Evolutionary conservation across 2,113 vertebrate species (phyloP), one percentile per base, ranked within the genome.

Genomic region (Sphyrna mokarran): DNA sequence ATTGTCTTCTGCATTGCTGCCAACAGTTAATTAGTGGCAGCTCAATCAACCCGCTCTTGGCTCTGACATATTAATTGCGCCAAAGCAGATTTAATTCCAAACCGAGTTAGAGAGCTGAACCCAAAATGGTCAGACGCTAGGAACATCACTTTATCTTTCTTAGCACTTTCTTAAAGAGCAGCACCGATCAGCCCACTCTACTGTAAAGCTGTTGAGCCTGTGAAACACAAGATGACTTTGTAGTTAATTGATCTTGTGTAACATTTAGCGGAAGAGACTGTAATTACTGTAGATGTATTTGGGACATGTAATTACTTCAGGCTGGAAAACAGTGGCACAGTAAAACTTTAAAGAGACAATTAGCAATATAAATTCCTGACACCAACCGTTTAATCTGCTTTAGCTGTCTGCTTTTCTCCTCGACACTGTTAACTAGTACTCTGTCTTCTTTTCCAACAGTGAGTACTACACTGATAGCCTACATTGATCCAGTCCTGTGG

Each of bases 231-330:
- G 33, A 93, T 20, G 89, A 68, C 61, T 93, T 93, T 66, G 89
- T 66, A 93, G 89, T 93, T 93, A 93, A 93, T 66, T 66, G 87
- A 90, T 90, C 48, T 90, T 90, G 33, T 33, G 87, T 58, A 90
- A 61, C 61, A 66, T 68, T 93, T 29, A 93, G 61, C 5, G 5
- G 80, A 43, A 66, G 33, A 66, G 61, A 93, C 63, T 66, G 1
- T 68, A 93, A 93, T 93, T 93, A 93, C 33, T 66, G 7, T 66
- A 20, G 33, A 93, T 93, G 89, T 93, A 37, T 93, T 66, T 93
- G 89, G 61, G 89, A 37, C n/a, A 11, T 93, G 33, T 93, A 66
- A 93, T 93, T 93, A 93, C 89, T 93, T 8, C n/a, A 20, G 89
- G n/a, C n/a, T 37, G 18, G n/a, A 63, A 66, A 91, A 63, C 6